phyloP scores from a whole-genome alignment of 2,113 vertebrate species.

The Lasiurus cinereus region DNA sequence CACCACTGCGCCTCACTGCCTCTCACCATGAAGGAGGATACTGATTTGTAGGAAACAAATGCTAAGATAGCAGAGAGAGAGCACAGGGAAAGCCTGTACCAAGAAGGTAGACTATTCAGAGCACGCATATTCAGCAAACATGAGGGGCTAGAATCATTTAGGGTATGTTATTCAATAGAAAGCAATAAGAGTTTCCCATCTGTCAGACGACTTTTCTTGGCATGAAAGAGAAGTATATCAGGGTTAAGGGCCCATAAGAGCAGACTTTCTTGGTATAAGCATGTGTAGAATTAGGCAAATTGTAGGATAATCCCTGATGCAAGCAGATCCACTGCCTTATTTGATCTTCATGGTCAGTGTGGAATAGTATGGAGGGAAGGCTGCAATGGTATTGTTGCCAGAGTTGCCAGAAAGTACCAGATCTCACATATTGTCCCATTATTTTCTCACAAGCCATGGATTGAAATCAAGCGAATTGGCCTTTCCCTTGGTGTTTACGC shows the following conservation, averaged over 20 bases:
- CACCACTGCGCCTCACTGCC: neutral
- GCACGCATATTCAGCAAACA: slow-evolving; percentile 6
- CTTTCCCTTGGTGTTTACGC: slow-evolving; percentile 22
- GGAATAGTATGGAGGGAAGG: neutral
- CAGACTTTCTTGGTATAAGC: slow-evolving; percentile 52
- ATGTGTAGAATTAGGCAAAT: slow-evolving; percentile 46
- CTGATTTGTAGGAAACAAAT: neutral
- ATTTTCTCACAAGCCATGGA: neutral
- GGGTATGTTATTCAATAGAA: slow-evolving; percentile 43
- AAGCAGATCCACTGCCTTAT: neutral
- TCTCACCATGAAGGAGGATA: neutral
- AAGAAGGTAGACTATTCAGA: slow-evolving; percentile 15
- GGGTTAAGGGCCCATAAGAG: slow-evolving; percentile 56
- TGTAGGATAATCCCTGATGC: slow-evolving; percentile 11
- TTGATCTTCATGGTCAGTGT: neutral
- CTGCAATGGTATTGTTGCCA: neutral
- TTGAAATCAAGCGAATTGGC: neutral
- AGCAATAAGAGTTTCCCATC: slow-evolving; percentile 16
- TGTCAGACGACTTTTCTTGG: slow-evolving; percentile 23
- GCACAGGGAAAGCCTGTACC: neutral
- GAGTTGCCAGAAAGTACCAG: slow-evolving; percentile 24
- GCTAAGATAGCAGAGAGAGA: neutral
- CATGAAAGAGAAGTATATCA: slow-evolving; percentile 62
- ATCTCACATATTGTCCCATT: neutral
- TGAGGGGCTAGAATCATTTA: neutral